Base-by-base conservation (phyloP, 2,113 vertebrate species). In the Rhinopomastus cyanomelas region DNA sequence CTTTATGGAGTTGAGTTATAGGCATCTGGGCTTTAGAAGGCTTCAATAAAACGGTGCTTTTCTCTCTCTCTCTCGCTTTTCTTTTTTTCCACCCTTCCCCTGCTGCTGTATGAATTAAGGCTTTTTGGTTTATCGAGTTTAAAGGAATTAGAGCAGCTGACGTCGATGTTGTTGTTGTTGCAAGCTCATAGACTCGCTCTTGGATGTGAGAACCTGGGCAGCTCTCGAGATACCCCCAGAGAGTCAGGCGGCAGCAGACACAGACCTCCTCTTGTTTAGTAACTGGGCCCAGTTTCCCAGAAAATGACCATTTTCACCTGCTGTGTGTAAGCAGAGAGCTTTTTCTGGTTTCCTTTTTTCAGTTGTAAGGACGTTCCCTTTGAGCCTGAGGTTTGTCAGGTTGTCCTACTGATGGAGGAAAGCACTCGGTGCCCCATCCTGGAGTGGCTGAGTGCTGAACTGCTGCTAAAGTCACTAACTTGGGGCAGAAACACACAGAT, bases 1-100 rank as follows among this genome's bases (percentile, higher is more conserved):
- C 95, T 96, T 97, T 97, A 88, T 97, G 89, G 75, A 53, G 88
- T 59, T 93, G 88, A 89, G 69, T 91, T 95, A 88, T 48, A 79
- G 89, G 94, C 92, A 86, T 95, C 90, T 93, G 88, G 85, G 62
- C 85, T 85, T 93, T 94, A 73, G 73, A 91, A 59, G 65, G 59
- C 65, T 76, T 88, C 87, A 93, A 62, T 90, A 86, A 96, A 95
- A 87, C 7, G 1, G 57, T 87, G 80, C 91, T 92, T 92, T 93
- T 65, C 81, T 66, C 15, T 88, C 25, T 13, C 2, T 22, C 21
- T 27, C 11, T 32, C 26, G 12, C 7, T 5, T 8, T 16, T 42
- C 36, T 23, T 11, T 16, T 11, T 3, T 25, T 36, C 15, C 15
- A 27, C 68, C 30, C 85, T 90, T 72, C 74, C 51, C 51, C 88